A percentile compares a stretch with the other conserved stretches of the same genome.
Conservation (phyloP, 2,797 vertebrate species). For the Tinamus major region DNA sequence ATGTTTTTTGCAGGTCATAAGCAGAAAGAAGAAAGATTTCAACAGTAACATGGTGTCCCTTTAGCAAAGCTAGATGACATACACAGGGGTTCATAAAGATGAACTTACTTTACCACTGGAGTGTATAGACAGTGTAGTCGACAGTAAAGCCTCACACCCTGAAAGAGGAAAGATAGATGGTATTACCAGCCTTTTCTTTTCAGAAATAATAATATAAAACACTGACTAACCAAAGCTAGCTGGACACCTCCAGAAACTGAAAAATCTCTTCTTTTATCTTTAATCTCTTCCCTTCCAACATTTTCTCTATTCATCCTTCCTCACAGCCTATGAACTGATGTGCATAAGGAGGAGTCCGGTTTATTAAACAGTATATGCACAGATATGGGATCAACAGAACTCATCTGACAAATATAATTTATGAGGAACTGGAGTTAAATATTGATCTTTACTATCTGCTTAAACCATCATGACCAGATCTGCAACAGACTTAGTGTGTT, state of each 20-base stretch:
- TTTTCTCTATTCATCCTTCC: background rate
- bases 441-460: background rate
- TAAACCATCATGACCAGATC: background rate
- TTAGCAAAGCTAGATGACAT: background rate
- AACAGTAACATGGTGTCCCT: background rate
- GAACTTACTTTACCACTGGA: slow-evolving; percentile 95
- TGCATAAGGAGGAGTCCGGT: background rate
- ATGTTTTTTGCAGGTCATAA: background rate
- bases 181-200: background rate
- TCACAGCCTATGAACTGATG: background rate
- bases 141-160: slow-evolving; percentile 98
- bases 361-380: background rate
- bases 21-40: background rate
- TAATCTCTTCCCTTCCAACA: background rate
- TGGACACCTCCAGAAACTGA: background rate
- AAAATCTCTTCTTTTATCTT: background rate
- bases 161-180: slow-evolving; percentile 30
- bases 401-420: background rate
- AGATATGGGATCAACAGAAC: background rate
- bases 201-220: background rate
- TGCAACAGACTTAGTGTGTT: background rate
- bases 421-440: background rate
- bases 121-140: slow-evolving; percentile 94
- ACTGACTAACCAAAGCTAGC: background rate
- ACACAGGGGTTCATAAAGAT: background rate